Evolutionary conservation across 2,797 vertebrate species (phyloP).

Genomic region (Pipistrellus pipistrellus): DNA sequence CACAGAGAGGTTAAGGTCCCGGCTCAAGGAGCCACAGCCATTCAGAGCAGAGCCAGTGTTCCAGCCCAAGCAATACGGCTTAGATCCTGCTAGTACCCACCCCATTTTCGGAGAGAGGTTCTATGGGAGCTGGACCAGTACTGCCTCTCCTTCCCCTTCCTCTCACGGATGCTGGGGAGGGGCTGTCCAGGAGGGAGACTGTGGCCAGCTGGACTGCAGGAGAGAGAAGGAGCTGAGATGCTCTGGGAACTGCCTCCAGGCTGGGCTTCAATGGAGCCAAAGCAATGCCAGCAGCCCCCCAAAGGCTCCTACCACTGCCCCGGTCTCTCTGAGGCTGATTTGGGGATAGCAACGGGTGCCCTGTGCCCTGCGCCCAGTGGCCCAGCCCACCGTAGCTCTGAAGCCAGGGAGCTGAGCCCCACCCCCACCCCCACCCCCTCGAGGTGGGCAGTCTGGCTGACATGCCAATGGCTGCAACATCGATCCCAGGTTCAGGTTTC

Average conservation of each 20-base stretch:
- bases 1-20: not conserved
- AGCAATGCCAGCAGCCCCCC: not conserved
- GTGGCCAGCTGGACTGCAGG: not conserved
- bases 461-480: not conserved
- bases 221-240: not conserved
- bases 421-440: accelerated
- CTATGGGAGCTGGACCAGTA: accelerated
- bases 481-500: accelerated
- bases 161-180: accelerated
- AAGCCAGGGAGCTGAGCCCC: not conserved
- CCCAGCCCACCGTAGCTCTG: accelerated
- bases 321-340: no score
- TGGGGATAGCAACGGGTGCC: accelerated
- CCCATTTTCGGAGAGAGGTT: accelerated
- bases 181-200: not conserved
- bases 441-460: not conserved
- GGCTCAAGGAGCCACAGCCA: not conserved
- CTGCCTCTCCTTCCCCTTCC: no score
- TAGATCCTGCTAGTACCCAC: not conserved
- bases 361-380: accelerated
- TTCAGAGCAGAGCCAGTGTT: not conserved
- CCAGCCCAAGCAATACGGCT: not conserved
- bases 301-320: accelerated
- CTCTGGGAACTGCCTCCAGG: not conserved
- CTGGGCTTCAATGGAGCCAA: accelerated